These are phyloP conservation scores for Petrocephalus microphthalmus DNA, from an alignment of 2,113 vertebrate genomes.

Conservation along the genomic window DNA sequence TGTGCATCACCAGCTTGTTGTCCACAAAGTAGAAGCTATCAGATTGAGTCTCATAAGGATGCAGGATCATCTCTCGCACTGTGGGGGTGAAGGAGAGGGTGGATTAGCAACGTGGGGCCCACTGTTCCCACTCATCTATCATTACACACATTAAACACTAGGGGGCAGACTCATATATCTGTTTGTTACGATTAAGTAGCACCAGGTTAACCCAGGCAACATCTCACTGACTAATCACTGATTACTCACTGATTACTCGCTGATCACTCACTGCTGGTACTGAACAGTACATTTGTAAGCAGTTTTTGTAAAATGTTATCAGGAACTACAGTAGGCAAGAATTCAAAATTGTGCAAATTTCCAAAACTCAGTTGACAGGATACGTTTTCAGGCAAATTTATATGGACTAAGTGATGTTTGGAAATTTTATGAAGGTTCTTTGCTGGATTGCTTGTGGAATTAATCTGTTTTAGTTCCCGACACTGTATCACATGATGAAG, in stretches of 20 bases:
- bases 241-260: not conserved
- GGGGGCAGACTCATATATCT: not conserved
- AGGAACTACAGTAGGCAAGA: not conserved
- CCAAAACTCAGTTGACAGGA: not conserved
- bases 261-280: not conserved
- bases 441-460: not conserved
- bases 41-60: slow-evolving; percentile 92
- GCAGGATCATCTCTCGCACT: slow-evolving; percentile 92
- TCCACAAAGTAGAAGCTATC: slow-evolving; percentile 99
- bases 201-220: not conserved
- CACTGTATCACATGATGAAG: not conserved
- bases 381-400: not conserved
- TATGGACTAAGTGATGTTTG: not conserved
- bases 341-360: not conserved
- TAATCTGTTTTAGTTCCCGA: not conserved
- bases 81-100: slow-evolving; percentile 35
- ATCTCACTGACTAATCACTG: not conserved
- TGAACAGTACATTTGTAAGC: not conserved
- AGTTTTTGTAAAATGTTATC: not conserved
- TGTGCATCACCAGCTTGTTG: slow-evolving; percentile 98
- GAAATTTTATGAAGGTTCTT: not conserved
- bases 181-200: not conserved
- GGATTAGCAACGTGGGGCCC: not conserved
- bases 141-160: not conserved
- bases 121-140: not conserved